A percentile compares a stretch with the other conserved stretches of the same genome.
Conservation (phyloP, 2,113 vertebrate genomes). For the Rhea pennata region DNA sequence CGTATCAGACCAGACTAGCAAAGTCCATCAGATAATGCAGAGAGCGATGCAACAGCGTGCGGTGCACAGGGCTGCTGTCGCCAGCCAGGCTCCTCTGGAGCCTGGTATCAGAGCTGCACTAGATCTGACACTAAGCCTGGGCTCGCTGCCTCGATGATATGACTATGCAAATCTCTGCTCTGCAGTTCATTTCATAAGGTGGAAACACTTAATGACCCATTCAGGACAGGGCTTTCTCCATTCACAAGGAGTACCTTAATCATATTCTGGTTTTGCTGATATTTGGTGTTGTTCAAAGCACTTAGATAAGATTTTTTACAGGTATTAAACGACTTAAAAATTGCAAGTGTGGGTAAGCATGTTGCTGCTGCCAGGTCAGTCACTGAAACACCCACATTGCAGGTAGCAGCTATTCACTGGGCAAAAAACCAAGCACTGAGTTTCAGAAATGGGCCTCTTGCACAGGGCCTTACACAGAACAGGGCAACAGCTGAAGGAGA, state of each 20-base stretch:
- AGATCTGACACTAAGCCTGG: background rate
- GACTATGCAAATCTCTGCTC: background rate
- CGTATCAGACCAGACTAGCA: background rate
- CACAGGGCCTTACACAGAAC: background rate
- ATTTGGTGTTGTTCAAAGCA: background rate
- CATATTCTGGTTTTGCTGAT: background rate
- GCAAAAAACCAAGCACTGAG: background rate
- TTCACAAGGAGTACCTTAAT: background rate
- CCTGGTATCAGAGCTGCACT: background rate
- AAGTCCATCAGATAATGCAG: background rate
- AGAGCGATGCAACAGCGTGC: fast-evolving
- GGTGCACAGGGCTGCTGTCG: background rate
- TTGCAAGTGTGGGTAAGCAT: background rate
- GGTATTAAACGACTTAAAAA: slow-evolving; percentile 18
- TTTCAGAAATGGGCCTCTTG: background rate
- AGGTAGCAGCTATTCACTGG: slow-evolving; percentile 19
- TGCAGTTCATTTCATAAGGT: background rate
- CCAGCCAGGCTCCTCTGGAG: background rate
- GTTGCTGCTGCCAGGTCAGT: slow-evolving; percentile 8
- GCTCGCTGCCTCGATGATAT: background rate
- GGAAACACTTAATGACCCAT: background rate
- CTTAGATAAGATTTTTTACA: background rate
- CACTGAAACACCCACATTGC: slow-evolving; percentile 37
- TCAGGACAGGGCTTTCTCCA: background rate
- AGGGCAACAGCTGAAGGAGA: background rate